These are phyloP conservation scores for Pyrocephalus nanus DNA, from an alignment of 2,797 vertebrate genomes.

Conservation along the genomic window DNA sequence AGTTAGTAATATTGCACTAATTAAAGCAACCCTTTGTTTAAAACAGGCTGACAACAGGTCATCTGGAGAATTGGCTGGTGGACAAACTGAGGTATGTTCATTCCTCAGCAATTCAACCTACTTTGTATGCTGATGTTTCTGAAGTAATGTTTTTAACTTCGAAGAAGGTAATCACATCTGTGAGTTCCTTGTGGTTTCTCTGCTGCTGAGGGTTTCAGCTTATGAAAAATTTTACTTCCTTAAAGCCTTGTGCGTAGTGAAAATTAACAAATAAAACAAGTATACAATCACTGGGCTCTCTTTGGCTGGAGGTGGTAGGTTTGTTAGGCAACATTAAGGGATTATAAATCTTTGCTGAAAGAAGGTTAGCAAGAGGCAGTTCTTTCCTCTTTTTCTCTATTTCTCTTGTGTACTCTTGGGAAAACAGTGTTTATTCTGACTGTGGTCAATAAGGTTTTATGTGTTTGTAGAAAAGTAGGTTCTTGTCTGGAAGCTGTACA, in stretches of 20 bases:
- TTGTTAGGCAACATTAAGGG: background rate
- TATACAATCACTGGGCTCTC: background rate
- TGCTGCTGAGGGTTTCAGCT: background rate
- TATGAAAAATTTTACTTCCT: background rate
- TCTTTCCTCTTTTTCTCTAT: background rate
- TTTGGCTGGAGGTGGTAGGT: background rate
- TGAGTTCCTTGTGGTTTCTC: conserved; percentile 43
- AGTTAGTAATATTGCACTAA: conserved; percentile 62
- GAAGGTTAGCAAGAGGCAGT: background rate
- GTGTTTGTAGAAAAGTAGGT: background rate
- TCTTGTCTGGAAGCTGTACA: background rate
- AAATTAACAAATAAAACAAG: conserved; percentile 1
- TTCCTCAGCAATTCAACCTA: conserved; percentile 6
- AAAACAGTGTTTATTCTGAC: background rate
- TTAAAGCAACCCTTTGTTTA: conserved; percentile 59
- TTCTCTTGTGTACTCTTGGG: background rate
- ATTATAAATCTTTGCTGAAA: conserved; percentile 2
- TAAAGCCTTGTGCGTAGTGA: background rate
- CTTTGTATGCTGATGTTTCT: conserved; percentile 24
- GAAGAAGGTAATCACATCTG: conserved; percentile 11
- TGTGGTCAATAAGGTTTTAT: background rate
- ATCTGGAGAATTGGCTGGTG: conserved; percentile 18
- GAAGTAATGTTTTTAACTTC: conserved; percentile 35
- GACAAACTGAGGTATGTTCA: conserved; percentile 33
- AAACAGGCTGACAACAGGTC: conserved; percentile 16